phyloP scores from a whole-genome alignment of 2,888 invertebrate genomes.

The Glyphotaelius pellucidus region DNA sequence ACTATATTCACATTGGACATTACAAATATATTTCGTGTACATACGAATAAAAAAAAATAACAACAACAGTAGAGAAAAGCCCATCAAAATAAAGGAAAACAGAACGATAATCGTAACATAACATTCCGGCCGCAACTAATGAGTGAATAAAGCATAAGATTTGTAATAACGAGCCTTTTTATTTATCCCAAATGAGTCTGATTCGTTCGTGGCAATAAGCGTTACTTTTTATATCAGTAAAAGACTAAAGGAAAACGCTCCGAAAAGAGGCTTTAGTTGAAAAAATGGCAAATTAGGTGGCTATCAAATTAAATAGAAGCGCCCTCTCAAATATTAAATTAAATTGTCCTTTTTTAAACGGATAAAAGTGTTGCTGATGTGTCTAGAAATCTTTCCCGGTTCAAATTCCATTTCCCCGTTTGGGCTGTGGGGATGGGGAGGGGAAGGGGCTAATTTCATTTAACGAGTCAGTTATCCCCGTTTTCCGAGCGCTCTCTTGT shows the following conservation, averaged over 20 bases:
- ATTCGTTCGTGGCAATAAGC: conserved; percentile 38
- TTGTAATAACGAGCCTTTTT: conserved; percentile 5
- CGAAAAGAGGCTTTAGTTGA: not conserved
- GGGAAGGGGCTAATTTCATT: conserved; percentile 65
- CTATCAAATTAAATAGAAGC: conserved; percentile 46
- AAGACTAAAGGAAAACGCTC: conserved; percentile 16
- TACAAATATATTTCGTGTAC: no score
- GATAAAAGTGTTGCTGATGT: conserved; percentile 54
- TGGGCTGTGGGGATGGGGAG: not conserved
- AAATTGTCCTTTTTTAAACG: conserved; percentile 49
- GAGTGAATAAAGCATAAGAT: not conserved
- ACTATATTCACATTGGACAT: no score
- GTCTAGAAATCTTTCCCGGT: conserved; percentile 43
- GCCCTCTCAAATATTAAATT: conserved; percentile 49
- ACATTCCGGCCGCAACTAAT: not conserved
- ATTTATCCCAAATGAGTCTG: not conserved
- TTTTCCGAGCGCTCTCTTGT: conserved; percentile 48
- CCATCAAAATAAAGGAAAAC: not conserved
- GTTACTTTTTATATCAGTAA: conserved; percentile 37
- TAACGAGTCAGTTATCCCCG: conserved; percentile 66
- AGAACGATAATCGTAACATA: not conserved
- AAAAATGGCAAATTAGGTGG: conserved; percentile 47
- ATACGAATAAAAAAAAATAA: no score
- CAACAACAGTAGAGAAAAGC: not conserved
- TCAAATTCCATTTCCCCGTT: conserved; percentile 52